phyloP scores from a whole-genome alignment of 2,113 vertebrate species.

The Scytalopus superciliaris region DNA sequence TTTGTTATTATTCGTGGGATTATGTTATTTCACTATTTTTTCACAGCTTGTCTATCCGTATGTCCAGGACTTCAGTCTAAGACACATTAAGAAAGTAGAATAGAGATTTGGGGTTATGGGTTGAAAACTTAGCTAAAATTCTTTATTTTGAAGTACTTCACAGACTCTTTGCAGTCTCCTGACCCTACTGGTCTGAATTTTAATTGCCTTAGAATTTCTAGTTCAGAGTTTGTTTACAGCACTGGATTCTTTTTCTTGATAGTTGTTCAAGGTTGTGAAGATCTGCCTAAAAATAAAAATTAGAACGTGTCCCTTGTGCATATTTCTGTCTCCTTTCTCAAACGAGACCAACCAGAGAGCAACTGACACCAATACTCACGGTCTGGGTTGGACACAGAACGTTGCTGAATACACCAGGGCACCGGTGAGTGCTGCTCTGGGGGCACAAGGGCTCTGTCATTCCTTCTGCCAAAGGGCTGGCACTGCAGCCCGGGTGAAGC shows the following conservation, averaged over 20 bases:
- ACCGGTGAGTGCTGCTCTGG: background rate
- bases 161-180: background rate
- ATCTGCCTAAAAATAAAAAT: constrained; percentile 59
- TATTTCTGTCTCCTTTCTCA: constrained; percentile 37
- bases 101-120: background rate
- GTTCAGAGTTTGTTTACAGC: constrained; percentile 24
- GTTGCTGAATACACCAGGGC: background rate
- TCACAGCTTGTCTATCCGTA: background rate
- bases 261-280: constrained; percentile 34
- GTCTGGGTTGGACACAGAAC: background rate
- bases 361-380: background rate
- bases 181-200: background rate
- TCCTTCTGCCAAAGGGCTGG: background rate
- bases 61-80: background rate
- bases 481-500: background rate
- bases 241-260: background rate
- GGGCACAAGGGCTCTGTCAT: background rate
- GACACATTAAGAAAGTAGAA: background rate
- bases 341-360: constrained; percentile 33
- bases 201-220: constrained; percentile 6
- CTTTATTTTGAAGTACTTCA: background rate
- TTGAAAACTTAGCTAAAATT: background rate
- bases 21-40: background rate
- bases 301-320: constrained; percentile 3
- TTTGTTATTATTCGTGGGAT: background rate